Conservation (phyloP, 2,797 vertebrate species). For the Ctenochaetus hawaiiensis region DNA sequence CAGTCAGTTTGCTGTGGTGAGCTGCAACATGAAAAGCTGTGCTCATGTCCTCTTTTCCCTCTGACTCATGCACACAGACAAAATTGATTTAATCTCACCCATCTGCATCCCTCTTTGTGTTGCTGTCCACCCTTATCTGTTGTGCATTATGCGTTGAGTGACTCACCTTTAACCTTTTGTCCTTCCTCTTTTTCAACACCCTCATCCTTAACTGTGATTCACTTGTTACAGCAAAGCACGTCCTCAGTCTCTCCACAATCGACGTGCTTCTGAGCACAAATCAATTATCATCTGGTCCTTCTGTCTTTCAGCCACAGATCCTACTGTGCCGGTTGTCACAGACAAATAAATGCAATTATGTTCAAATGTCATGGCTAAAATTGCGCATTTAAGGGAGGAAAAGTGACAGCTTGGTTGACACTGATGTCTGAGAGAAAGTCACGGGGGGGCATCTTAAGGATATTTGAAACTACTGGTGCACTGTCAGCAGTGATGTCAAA, state of each 20-base stretch:
- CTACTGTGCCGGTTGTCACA: slow-evolving; percentile 4
- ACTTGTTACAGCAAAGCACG: slow-evolving; percentile 9
- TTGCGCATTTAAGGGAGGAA: background rate
- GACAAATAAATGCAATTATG: slow-evolving; percentile 7
- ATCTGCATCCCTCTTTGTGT: slow-evolving; percentile 2
- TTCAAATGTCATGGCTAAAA: background rate
- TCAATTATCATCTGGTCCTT: slow-evolving; percentile 12
- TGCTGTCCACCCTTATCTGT: slow-evolving; percentile 7
- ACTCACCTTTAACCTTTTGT: slow-evolving; percentile 50
- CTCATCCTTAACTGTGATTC: slow-evolving; percentile 15
- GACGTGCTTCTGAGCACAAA: slow-evolving; percentile 12
- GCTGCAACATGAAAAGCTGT: background rate
- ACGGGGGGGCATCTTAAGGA: background rate
- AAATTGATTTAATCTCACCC: slow-evolving; percentile 16
- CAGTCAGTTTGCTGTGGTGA: background rate
- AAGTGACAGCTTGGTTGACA: background rate
- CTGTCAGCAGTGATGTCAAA: background rate
- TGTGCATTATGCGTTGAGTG: slow-evolving; percentile 12
- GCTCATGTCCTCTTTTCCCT: slow-evolving; percentile 1
- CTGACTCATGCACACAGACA: slow-evolving; percentile 26
- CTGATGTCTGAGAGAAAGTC: background rate
- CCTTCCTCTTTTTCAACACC: slow-evolving; percentile 14
- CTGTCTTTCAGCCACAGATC: slow-evolving; percentile 11
- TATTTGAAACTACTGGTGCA: background rate
- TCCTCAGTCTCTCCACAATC: slow-evolving; percentile 14